Evolutionary conservation across 2,888 invertebrate genomes (phyloP).

Genomic region (Yponomeuta malinellus): DNA sequence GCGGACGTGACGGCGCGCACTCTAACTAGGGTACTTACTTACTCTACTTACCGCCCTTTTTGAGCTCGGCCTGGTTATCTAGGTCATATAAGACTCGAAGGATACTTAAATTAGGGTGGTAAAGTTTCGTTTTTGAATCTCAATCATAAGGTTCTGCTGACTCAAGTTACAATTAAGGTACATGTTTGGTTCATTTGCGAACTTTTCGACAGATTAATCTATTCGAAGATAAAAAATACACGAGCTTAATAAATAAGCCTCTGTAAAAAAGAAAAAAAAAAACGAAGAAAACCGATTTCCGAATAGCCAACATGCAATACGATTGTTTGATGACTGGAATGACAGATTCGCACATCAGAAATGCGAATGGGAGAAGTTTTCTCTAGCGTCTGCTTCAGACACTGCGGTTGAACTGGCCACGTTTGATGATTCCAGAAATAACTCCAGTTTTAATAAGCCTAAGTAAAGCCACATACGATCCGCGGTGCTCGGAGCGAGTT

Average conservation of each 20-base stretch:
- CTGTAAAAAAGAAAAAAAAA: no score
- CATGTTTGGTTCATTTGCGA: no score
- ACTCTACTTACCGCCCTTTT: slow-evolving; percentile 5
- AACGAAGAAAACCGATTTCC: no score
- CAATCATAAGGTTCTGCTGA: no score
- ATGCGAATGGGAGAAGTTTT: not conserved
- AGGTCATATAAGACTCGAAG: not conserved
- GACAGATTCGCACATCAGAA: no score
- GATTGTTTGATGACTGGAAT: no score
- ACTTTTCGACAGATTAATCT: no score
- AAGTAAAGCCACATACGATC: slow-evolving; percentile 29
- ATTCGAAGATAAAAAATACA: no score
- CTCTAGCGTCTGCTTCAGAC: not conserved
- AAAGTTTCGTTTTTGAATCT: no score
- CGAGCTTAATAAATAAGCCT: no score
- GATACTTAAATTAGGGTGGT: not conserved
- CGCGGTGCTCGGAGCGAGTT: slow-evolving; percentile 27
- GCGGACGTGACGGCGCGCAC: slow-evolving; percentile 8
- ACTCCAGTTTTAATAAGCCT: slow-evolving; percentile 46
- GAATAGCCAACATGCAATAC: no score
- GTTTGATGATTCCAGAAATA: slow-evolving; percentile 43
- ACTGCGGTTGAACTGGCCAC: slow-evolving; percentile 3
- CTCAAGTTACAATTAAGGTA: no score
- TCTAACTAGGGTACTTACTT: not conserved
- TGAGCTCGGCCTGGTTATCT: not conserved